These are phyloP conservation scores for Ailurus styani DNA, from an alignment of 2,113 vertebrate genomes.

Conservation along the genomic window DNA sequence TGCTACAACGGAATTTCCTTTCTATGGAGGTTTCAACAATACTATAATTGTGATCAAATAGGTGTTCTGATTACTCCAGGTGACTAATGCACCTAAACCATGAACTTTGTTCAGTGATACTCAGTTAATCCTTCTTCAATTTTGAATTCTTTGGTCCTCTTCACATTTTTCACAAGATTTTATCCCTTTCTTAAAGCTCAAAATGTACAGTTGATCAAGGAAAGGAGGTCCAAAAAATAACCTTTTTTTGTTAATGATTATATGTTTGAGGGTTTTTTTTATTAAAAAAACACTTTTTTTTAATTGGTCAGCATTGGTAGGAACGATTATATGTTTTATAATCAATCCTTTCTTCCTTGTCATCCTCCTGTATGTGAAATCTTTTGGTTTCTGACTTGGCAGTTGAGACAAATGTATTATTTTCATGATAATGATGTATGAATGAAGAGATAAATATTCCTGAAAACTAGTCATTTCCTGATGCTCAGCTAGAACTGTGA, in stretches of 20 bases:
- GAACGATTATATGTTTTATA: no score
- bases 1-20: not conserved
- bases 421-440: not conserved
- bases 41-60: not conserved
- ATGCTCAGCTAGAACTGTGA: not conserved
- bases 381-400: not conserved
- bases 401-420: not conserved
- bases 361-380: not conserved
- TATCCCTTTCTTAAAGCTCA: not conserved
- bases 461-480: not conserved
- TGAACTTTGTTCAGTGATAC: not conserved
- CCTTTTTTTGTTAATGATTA: not conserved
- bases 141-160: not conserved
- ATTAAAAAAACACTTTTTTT: no score
- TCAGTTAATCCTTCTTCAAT: not conserved
- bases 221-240: not conserved
- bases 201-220: not conserved
- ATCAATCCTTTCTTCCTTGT: not conserved
- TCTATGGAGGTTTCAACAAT: not conserved
- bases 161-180: not conserved
- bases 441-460: not conserved
- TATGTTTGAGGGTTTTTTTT: no score
- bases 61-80: not conserved
- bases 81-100: not conserved
- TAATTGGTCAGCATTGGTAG: no score